phyloP scores from a whole-genome alignment of 2,888 invertebrate species.

The Teleiodes luculella region DNA sequence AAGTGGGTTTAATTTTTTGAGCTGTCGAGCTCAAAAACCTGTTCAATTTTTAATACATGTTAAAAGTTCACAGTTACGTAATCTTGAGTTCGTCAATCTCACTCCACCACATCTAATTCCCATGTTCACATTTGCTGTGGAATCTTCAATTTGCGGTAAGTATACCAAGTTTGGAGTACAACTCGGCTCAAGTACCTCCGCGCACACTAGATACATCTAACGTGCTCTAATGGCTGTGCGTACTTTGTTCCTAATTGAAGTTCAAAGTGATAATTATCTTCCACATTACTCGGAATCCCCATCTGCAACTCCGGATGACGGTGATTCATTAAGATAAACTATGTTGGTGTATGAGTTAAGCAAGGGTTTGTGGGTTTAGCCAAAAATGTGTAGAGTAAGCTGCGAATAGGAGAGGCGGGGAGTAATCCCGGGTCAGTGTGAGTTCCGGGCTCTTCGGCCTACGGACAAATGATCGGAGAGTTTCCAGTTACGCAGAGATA shows the following conservation, averaged over 20 bases:
- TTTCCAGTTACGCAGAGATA: neutral
- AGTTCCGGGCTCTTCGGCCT: constrained; percentile 47
- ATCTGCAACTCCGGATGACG: constrained; percentile 5
- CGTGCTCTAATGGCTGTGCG: constrained; percentile 4
- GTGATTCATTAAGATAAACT: constrained; percentile 9
- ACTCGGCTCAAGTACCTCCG: neutral
- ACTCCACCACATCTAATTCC: too few relatives aligned
- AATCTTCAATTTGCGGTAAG: constrained; percentile 12
- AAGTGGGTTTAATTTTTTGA: too few relatives aligned
- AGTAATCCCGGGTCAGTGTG: constrained; percentile 43
- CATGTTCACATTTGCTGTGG: constrained; percentile 23
- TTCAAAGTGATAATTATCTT: constrained; percentile 11
- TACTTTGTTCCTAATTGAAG: constrained; percentile 9
- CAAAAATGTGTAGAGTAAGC: constrained; percentile 16
- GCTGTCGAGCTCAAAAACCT: too few relatives aligned
- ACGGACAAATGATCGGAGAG: constrained; percentile 46
- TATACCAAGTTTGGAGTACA: neutral
- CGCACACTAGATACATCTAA: neutral
- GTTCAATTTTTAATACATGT: too few relatives aligned
- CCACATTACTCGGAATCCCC: neutral
- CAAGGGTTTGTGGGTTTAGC: constrained; percentile 6
- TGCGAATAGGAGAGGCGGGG: constrained; percentile 23
- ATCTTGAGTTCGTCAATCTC: too few relatives aligned
- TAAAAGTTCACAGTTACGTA: too few relatives aligned
- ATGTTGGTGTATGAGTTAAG: constrained; percentile 5